Evolutionary conservation across 2,888 invertebrate genomes (phyloP), one percentile per base, ranked within the genome.

Genomic region (Punctoribates punctum): DNA sequence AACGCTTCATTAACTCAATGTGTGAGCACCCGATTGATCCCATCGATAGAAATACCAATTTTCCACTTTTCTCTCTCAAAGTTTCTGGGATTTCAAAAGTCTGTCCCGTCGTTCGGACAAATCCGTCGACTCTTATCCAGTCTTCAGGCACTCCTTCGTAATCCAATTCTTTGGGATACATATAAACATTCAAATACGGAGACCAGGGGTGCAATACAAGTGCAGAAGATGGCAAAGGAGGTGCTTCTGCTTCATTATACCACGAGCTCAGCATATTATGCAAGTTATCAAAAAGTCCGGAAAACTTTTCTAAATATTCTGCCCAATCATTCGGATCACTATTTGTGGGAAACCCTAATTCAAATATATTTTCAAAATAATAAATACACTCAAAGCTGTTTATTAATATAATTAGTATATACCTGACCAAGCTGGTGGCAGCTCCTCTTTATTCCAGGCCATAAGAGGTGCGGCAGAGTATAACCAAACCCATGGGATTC

Each of bases 91-190:
- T 46, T 29, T 54, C 54, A 46, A 73, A 73, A 5, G 46, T 46
- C 15, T 46, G 25, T 5, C 20, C 27, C 15, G 60, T 60, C 25
- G 60, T 60, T 5, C 60, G 23, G 25, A 60, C 60, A 60, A 60
- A 60, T 5, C 60, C 60, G 60, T 77, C 72, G 0, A 74, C n/a
- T 67, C 73, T 4, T 46, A 17, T 13, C 74, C 72, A 72, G 60
- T 76, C 60, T 20, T 25, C 5, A 20, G 73, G 73, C 17, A 60
- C 15, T 9, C 73, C 72, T 9, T 27, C 11, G 23, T 76, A 76
- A 27, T 76, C 76, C n/a, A 76, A 25, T 25, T 51, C 60, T 20
- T 60, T n/a, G 6, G 76, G 76, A 46, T 73, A 73, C 29, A 73
- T 60, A 51, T 76, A 76, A 17, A 76, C 34, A 1, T 72, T 72